Evolutionary conservation across 2,888 invertebrate species (phyloP).

Genomic region (Parnassius glacialis): DNA sequence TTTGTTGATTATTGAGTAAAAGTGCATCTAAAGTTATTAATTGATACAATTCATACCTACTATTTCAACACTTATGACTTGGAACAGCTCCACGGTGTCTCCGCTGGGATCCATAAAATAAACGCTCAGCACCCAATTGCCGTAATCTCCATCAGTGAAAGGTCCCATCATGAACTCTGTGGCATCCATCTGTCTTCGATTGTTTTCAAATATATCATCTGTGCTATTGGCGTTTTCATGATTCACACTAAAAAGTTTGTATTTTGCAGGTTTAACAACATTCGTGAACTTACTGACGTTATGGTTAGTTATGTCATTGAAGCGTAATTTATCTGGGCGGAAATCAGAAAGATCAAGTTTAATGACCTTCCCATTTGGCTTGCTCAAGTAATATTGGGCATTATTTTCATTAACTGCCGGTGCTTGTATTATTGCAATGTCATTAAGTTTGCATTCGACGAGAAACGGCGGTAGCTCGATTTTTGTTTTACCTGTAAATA

Average conservation of each 20-base stretch:
- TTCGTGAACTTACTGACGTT: slow-evolving; percentile 28
- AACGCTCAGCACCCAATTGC: slow-evolving; percentile 66
- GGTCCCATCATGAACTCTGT: slow-evolving; percentile 64
- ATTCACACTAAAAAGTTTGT: slow-evolving; percentile 39
- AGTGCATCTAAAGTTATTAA: neutral
- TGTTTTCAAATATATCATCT: slow-evolving; percentile 31
- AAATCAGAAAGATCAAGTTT: slow-evolving; percentile 38
- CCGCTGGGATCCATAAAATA: slow-evolving; percentile 44
- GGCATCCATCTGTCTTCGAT: slow-evolving; percentile 34
- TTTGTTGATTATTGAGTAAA: neutral
- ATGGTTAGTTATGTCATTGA: slow-evolving; percentile 26
- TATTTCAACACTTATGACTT: slow-evolving; percentile 60
- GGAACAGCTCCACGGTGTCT: slow-evolving; percentile 55
- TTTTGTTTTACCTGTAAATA: slow-evolving; percentile 53
- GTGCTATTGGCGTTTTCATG: slow-evolving; percentile 24
- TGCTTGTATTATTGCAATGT: slow-evolving; percentile 51
- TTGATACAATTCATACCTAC: slow-evolving; percentile 43
- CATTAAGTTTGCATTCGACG: slow-evolving; percentile 45
- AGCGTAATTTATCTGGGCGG: slow-evolving; percentile 7
- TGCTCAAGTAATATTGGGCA: slow-evolving; percentile 45
- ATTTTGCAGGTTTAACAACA: slow-evolving; percentile 29
- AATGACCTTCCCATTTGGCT: slow-evolving; percentile 50
- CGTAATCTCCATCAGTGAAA: slow-evolving; percentile 51
- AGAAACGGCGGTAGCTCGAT: slow-evolving; percentile 46
- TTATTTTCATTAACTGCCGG: slow-evolving; percentile 42